Evolutionary conservation across 2,888 invertebrate genomes (phyloP).

Genomic region (Geophilus truncorum): DNA sequence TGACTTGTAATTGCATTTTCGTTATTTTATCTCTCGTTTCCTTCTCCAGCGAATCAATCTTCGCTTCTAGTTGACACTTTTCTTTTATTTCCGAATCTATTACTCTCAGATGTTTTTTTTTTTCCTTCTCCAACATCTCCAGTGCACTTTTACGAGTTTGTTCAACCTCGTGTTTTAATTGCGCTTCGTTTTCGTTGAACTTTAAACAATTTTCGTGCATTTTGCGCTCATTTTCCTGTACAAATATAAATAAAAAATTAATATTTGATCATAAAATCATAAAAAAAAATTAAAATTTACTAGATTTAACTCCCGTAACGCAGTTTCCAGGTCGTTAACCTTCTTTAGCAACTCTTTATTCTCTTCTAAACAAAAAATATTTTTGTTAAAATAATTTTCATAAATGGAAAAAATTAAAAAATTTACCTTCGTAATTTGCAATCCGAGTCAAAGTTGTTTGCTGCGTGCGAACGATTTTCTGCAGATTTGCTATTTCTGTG

Average conservation of each 20-base stretch:
- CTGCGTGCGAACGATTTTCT: neutral
- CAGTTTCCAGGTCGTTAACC: neutral
- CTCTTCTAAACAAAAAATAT: neutral
- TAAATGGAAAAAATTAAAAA: neutral
- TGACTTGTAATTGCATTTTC: neutral
- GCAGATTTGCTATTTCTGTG: neutral
- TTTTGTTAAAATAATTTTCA: neutral
- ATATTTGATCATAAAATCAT: no score
- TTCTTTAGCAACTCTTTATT: neutral
- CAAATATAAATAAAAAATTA: no score
- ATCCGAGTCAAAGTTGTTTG: neutral
- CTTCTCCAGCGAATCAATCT: neutral
- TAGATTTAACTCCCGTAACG: neutral
- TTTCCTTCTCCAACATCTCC: neutral
- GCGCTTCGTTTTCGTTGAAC: neutral
- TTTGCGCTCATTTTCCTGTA: neutral
- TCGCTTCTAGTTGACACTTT: neutral
- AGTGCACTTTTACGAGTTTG: neutral
- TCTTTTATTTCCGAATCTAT: neutral
- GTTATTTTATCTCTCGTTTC: neutral
- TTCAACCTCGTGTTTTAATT: neutral
- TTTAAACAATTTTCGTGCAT: neutral
- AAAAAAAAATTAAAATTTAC: neutral
- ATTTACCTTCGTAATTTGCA: neutral
- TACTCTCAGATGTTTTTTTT: neutral